Evolutionary conservation across 1,140 invertebrate species (phyloP), one percentile per base, ranked within the genome.

Genomic region (Aethina tumida): DNA sequence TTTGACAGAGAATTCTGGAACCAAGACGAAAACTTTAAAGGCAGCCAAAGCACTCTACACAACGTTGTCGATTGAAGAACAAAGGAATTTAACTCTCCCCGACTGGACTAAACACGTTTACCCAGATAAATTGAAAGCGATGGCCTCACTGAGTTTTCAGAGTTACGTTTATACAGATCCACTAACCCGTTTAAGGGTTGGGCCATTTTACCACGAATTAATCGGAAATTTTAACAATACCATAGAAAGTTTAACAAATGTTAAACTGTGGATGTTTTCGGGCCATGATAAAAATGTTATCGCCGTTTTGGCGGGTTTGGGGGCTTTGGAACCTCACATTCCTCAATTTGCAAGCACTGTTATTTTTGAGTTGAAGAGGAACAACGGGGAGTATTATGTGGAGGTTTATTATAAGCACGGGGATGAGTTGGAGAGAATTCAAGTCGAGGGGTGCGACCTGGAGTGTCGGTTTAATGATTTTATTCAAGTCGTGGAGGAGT

Each of bases 201-300:
- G n/a, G n/a, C n/a, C n/a, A n/a, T n/a, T n/a, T n/a, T n/a, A n/a
- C n/a, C n/a, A n/a, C n/a, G n/a, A n/a, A n/a, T n/a, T n/a, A n/a
- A n/a, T n/a, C n/a, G n/a, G n/a, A n/a, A n/a, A n/a, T n/a, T n/a
- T n/a, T n/a, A n/a, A n/a, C n/a, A n/a, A n/a, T n/a, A n/a, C n/a
- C n/a, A n/a, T n/a, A n/a, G n/a, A n/a, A n/a, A n/a, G n/a, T n/a
- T n/a, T n/a, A n/a, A n/a, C n/a, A n/a, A n/a, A n/a, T n/a, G n/a
- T n/a, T n/a, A n/a, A n/a, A n/a, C n/a, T n/a, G n/a, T n/a, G n/a
- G n/a, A n/a, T n/a, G n/a, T n/a, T n/a, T n/a, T n/a, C n/a, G n/a
- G n/a, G n/a, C 36, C 49, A 35, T 16, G 33, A 35, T 14, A 35
- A n/a, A 5, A 35, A 35, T n/a, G 5, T 35, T 2, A 22, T 14